A percentile compares a stretch with the other conserved stretches of the same genome.
Evolutionary conservation across 2,888 invertebrate genomes (phyloP).

Genomic region (Furcula furcula): DNA sequence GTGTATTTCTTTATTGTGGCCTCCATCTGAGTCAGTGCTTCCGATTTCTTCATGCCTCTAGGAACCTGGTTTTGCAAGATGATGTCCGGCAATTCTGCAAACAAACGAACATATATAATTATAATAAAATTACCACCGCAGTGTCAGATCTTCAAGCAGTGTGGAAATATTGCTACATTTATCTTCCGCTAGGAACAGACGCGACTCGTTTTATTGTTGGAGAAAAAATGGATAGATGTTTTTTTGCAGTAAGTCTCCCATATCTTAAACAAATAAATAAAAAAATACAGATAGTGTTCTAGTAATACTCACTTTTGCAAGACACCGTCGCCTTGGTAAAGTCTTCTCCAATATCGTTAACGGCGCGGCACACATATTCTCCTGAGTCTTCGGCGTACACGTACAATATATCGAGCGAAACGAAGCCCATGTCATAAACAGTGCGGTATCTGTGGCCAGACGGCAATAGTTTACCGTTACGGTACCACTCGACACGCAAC

Average conservation of each 20-base stretch:
- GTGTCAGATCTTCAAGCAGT: too few relatives aligned
- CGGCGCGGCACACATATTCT: constrained; percentile 95
- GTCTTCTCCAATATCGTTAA: constrained; percentile 95
- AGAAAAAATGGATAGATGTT: too few relatives aligned
- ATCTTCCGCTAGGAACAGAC: too few relatives aligned
- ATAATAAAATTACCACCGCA: constrained; percentile 1
- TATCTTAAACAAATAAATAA: too few relatives aligned
- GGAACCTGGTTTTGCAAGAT: constrained; percentile 96
- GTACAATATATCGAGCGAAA: constrained; percentile 94
- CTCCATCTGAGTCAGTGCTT: constrained; percentile 96
- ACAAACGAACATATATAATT: too few relatives aligned
- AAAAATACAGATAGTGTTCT: constrained; percentile 2
- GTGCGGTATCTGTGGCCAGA: constrained; percentile 96
- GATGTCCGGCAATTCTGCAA: constrained; percentile 90
- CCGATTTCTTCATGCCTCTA: constrained; percentile 95
- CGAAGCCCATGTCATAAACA: constrained; percentile 96
- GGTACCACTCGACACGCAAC: constrained; percentile 95
- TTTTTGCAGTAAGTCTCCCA: too few relatives aligned
- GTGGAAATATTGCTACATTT: too few relatives aligned
- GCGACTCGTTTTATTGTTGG: too few relatives aligned
- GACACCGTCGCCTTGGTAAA: constrained; percentile 91
- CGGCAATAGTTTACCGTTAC: constrained; percentile 94
- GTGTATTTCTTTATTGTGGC: constrained; percentile 97
- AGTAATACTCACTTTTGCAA: constrained; percentile 86
- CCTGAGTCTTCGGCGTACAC: constrained; percentile 97